Percentiles rank a stretch among this genome's conserved stretches.
Conservation (phyloP, 2,888 invertebrate genomes). For the Leucophenga montana region DNA sequence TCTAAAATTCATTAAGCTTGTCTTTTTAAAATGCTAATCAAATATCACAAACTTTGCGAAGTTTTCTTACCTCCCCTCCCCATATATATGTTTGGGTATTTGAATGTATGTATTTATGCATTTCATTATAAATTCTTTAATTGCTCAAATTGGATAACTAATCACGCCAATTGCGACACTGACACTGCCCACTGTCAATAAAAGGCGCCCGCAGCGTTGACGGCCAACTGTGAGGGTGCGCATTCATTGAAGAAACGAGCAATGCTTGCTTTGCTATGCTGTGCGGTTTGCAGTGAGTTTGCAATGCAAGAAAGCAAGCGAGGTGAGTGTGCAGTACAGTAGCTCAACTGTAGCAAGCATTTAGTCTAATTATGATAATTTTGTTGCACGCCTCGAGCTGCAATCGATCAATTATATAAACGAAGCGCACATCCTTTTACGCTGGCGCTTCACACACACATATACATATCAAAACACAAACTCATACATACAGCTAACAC, state of each 20-base stretch:
- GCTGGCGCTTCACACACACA: slow-evolving; percentile 22
- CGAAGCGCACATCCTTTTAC: slow-evolving; percentile 34
- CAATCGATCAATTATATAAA: slow-evolving; percentile 66
- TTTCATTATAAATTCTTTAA: too few species aligned
- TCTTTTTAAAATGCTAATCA: too few species aligned
- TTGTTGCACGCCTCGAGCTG: slow-evolving; percentile 59
- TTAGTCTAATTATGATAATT: slow-evolving; percentile 67
- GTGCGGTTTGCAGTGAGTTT: too few species aligned
- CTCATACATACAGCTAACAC: not conserved
- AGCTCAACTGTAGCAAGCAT: slow-evolving; percentile 41
- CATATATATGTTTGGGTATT: too few species aligned
- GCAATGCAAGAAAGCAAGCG: too few species aligned
- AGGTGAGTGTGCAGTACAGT: slow-evolving; percentile 21
- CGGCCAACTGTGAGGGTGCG: not conserved
- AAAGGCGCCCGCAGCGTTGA: not conserved
- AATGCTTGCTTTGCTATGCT: too few species aligned
- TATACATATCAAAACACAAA: not conserved
- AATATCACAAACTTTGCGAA: too few species aligned
- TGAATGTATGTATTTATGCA: too few species aligned
- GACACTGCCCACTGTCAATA: slow-evolving; percentile 19
- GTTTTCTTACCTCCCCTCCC: too few species aligned
- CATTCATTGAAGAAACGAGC: too few species aligned
- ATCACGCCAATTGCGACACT: slow-evolving; percentile 30
- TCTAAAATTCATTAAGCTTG: too few species aligned
- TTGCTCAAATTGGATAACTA: not conserved